Evolutionary conservation across 2,113 vertebrate genomes (phyloP), one percentile per base, ranked within the genome.

Genomic region (Osmerus mordax): DNA sequence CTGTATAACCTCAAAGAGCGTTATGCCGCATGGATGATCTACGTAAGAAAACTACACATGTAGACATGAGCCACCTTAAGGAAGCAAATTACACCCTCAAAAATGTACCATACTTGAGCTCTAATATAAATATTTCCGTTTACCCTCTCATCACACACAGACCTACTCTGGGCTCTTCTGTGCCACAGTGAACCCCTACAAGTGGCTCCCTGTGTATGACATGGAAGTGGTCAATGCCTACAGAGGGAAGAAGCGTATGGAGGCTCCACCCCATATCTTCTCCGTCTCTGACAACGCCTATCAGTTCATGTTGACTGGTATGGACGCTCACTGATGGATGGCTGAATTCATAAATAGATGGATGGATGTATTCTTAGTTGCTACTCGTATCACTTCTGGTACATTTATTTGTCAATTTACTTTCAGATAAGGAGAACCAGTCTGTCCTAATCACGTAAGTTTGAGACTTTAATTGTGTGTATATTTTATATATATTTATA

Each of bases 21-120:
- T 18, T 93, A 93, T 0, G 89, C 92, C 84, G 91, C 92, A 82
- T 93, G 92, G 92, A 93, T 93, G 92, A 93, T 93, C 83, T 93
- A 93, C 0, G 93, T 95, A 85, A 93, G 94, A 76, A 62, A 62
- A 23, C 21, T 2, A 1, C 1, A 2, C 41, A 1, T 47, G 41
- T 11, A 1, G 4, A 47, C 41, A 47, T 36, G 3, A 36, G 32
- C 32, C 32, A 36, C 32, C 32, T 6, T 3, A 36, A 36, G 32
- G 32, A 1, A 32, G 29, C 29, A 32, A 32, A 32, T 32, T 0
- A 32, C 29, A 32, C 3, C 5, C 5, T 41, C 54, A 18, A 18
- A 56, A 56, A 18, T 18, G 8, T 56, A 18, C 15, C 55, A 16
- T 56, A 18, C 55, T 11, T 16, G 18, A 16, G 14, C 54, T 55